A percentile compares a stretch with the other conserved stretches of the same genome.
phyloP scores from a whole-genome alignment of 1,140 invertebrate species.

The Solenopsis fugax region DNA sequence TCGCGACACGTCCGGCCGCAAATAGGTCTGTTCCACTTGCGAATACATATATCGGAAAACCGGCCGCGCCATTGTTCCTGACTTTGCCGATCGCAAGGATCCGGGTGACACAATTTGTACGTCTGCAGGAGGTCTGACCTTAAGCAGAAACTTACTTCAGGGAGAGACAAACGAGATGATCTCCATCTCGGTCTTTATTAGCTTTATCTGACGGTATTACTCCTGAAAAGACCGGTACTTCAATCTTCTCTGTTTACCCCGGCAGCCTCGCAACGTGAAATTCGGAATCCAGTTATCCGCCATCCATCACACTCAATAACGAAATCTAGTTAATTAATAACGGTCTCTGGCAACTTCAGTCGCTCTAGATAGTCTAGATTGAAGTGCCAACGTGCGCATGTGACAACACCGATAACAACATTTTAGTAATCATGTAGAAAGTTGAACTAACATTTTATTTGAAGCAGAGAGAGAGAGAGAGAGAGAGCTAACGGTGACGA shows the following conservation, averaged over 20 bases:
- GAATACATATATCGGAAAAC: constrained; percentile 26
- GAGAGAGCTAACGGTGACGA: background rate
- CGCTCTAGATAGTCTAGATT: background rate
- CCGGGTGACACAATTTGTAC: constrained; percentile 1
- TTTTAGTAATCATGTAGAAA: background rate
- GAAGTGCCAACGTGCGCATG: background rate
- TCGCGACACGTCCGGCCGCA: constrained; percentile 19
- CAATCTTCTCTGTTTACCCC: constrained; percentile 6
- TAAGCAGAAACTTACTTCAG: background rate
- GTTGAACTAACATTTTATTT: background rate
- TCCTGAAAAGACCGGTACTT: background rate
- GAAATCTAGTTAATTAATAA: constrained; percentile 32
- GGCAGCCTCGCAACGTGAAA: background rate
- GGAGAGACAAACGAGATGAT: background rate
- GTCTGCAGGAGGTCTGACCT: background rate
- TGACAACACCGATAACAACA: background rate
- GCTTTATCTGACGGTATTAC: background rate
- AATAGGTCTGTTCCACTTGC: constrained; percentile 38
- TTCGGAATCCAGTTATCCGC: constrained; percentile 17
- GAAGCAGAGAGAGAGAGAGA: background rate
- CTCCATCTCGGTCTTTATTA: constrained; percentile 9
- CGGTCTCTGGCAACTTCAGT: background rate
- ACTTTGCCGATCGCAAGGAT: constrained; percentile 2
- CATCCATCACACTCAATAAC: constrained; percentile 31
- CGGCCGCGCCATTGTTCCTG: background rate